Evolutionary conservation across 2,888 invertebrate genomes (phyloP).

Genomic region (Hydriomena furcata): DNA sequence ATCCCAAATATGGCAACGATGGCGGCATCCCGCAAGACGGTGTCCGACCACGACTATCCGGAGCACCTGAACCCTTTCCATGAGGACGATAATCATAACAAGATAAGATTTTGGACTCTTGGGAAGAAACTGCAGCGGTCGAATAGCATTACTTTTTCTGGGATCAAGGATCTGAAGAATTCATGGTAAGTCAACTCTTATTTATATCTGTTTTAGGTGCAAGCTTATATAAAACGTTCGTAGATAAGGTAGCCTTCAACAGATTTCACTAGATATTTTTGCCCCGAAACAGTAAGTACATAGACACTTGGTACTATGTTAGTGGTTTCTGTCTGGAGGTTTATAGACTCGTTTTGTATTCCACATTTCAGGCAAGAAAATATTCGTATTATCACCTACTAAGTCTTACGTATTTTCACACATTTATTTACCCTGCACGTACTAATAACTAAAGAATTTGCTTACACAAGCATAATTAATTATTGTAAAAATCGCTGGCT

Average conservation of each 20-base stretch:
- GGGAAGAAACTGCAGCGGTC: slow-evolving; percentile 79
- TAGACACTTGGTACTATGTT: slow-evolving; percentile 40
- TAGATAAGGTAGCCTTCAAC: slow-evolving; percentile 32
- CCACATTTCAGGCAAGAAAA: slow-evolving; percentile 3
- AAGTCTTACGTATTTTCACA: neutral
- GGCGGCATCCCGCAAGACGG: slow-evolving; percentile 73
- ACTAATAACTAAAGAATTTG: no score
- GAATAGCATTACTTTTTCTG: slow-evolving; percentile 85
- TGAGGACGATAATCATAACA: slow-evolving; percentile 86
- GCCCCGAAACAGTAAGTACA: slow-evolving; percentile 45
- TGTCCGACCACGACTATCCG: slow-evolving; percentile 88
- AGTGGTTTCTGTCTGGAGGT: slow-evolving; percentile 28
- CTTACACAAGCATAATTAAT: no score
- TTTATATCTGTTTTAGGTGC: no score
- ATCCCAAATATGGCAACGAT: slow-evolving; percentile 64
- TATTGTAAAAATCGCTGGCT: slow-evolving; percentile 13
- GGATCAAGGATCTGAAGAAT: slow-evolving; percentile 81
- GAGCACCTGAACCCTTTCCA: slow-evolving; percentile 90
- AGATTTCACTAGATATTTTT: slow-evolving; percentile 41
- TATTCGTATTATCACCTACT: neutral
- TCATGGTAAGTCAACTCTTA: slow-evolving; percentile 81
- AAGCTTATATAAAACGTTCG: no score
- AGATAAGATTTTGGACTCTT: slow-evolving; percentile 85
- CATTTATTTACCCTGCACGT: no score
- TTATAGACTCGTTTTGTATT: slow-evolving; percentile 11